Evolutionary conservation across 2,113 vertebrate genomes (phyloP).

Genomic region (Talpa occidentalis): DNA sequence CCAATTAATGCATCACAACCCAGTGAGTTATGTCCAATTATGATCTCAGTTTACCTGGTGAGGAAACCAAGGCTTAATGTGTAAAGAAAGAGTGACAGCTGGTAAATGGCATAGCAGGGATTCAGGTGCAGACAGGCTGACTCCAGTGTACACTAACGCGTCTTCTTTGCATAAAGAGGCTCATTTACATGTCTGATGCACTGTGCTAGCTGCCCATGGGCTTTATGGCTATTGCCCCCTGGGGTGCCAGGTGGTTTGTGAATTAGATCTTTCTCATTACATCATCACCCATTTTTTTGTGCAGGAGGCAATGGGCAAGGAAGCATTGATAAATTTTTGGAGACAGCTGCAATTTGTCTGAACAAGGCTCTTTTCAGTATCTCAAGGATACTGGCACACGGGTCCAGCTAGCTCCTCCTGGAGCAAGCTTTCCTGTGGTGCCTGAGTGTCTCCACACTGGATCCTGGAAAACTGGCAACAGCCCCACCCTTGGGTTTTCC

Average conservation of each 20-base stretch:
- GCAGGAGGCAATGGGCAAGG: neutral
- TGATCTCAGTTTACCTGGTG: neutral
- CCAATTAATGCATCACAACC: neutral
- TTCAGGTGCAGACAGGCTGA: neutral
- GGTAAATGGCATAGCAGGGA: no score
- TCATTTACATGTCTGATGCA: neutral
- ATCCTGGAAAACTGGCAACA: slow-evolving; percentile 48
- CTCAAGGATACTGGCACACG: neutral
- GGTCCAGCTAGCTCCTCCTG: neutral
- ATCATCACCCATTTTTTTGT: neutral
- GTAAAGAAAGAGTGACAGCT: neutral
- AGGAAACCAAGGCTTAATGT: neutral
- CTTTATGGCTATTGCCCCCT: neutral
- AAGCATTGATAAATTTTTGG: slow-evolving; percentile 18
- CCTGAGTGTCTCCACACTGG: neutral
- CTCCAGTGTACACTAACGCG: neutral
- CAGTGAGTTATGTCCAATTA: neutral
- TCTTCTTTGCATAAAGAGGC: slow-evolving; percentile 17
- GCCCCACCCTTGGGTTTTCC: neutral
- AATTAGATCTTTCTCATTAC: slow-evolving; percentile 49
- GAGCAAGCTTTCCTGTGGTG: neutral
- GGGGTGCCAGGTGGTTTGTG: slow-evolving; percentile 34
- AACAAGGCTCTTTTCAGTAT: slow-evolving; percentile 56
- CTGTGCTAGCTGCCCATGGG: neutral
- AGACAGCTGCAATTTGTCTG: slow-evolving; percentile 43